Conservation (phyloP, 1,140 invertebrate species). For the Pseudachorutes palmiensis region DNA sequence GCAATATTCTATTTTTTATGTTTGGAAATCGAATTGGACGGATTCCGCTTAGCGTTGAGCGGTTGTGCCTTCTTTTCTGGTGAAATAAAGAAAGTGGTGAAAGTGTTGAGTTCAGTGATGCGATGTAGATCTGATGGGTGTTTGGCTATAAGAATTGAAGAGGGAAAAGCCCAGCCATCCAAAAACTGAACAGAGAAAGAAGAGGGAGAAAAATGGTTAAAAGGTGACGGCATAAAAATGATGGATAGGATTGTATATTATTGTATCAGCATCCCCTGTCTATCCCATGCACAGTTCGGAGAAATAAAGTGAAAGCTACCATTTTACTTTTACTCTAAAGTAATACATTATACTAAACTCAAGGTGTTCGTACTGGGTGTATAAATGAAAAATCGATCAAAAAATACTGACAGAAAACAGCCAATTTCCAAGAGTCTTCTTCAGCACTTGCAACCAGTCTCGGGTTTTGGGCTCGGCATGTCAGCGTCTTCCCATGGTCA, state of each 20-base stretch:
- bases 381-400: constrained; percentile 22
- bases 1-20: not conserved
- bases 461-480: constrained; percentile 34
- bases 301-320: not conserved
- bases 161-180: not conserved
- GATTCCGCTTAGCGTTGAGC: no score
- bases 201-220: not conserved
- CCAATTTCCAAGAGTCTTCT: constrained; percentile 38
- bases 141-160: not conserved
- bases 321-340: not conserved
- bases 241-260: constrained; percentile 28
- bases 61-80: not conserved
- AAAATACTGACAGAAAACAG: constrained; percentile 37
- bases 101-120: constrained; percentile 15
- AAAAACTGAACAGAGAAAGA: not conserved
- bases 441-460: constrained; percentile 34
- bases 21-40: not conserved
- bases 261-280: constrained; percentile 4
- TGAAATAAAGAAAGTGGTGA: not conserved
- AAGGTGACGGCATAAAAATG: constrained; percentile 28
- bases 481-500: constrained; percentile 37
- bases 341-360: not conserved
- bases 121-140: constrained; percentile 20
- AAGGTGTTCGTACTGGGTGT: not conserved
- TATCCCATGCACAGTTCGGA: not conserved